Evolutionary conservation across 1,140 invertebrate species (phyloP), one percentile per base, ranked within the genome.

Genomic region (Lasioglossum albipes): DNA sequence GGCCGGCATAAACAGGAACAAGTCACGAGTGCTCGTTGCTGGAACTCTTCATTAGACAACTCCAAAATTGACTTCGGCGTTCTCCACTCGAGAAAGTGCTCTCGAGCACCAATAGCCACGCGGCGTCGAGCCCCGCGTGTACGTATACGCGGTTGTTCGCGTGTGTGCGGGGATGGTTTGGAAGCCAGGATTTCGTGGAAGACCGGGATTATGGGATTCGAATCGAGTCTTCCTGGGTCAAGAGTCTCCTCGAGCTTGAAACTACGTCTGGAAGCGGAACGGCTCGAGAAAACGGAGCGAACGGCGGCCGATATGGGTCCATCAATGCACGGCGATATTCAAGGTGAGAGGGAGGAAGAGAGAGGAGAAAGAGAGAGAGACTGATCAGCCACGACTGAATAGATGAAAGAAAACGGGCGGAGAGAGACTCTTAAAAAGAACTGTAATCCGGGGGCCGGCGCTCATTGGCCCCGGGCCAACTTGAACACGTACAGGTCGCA

Each of bases 401-500:
- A 82, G 80, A 83, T 72, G 82, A 57, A 68, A 82, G 77, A 31
- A 73, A 57, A 64, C 61, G 20, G 9, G 6, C 27, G 7, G 20
- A 59, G 42, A 16, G n/a, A 52, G 7, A 3, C 31, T 84, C 69
- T 83, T 82, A 62, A 82, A 84, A 88, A 91, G 86, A 81, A 87
- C 31, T 79, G 79, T 87, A 88, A 90, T 90, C 85, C 79, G 36
- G 78, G 62, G 70, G 45, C 45, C 45, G 45, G 27, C 73, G 80
- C 85, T 90, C 85, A 89, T 91, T 91, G 89, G 89, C 86, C 84
- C 64, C 41, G 59, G 82, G 84, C 87, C 90, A 91, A 92, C 91
- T 93, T 92, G 90, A 91, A 90, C 92, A 92, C 91, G 92, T 92
- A 92, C 88, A 84, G 68, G 81, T 31, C 36, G 75, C 68, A 62